Conservation (phyloP, 2,113 vertebrate genomes). For the Pseudopodoces humilis region DNA sequence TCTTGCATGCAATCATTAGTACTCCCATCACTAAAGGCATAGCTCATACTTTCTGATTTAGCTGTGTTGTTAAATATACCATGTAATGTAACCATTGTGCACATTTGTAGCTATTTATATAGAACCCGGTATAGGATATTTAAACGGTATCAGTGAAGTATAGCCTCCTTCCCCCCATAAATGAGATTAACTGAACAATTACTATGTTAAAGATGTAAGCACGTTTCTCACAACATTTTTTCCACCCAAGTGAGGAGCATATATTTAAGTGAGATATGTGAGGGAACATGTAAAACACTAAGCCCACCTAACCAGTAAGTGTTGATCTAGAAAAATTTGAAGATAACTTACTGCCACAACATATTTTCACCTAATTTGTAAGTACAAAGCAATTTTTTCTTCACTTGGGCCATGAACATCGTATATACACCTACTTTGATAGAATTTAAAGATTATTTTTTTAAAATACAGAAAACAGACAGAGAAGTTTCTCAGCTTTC, state of each 20-base stretch:
- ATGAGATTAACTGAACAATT: conserved; percentile 64
- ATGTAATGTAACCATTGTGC: conserved; percentile 66
- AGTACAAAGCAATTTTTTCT: not conserved
- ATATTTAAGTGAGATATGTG: not conserved
- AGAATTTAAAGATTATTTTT: not conserved
- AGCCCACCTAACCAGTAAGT: not conserved
- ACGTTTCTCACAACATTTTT: conserved; percentile 20
- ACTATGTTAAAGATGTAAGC: conserved; percentile 45
- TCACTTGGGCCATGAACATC: not conserved
- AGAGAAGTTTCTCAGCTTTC: not conserved
- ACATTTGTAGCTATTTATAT: conserved; percentile 60
- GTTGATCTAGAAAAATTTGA: not conserved
- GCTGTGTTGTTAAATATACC: conserved; percentile 68
- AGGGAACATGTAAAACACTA: not conserved
- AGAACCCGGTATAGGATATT: conserved; percentile 42
- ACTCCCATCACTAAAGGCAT: conserved; percentile 36
- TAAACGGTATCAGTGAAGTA: conserved; percentile 61
- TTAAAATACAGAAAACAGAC: not conserved
- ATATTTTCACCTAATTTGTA: not conserved
- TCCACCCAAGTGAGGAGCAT: conserved; percentile 4
- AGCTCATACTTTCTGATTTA: conserved; percentile 39
- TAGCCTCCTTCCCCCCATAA: conserved; percentile 33
- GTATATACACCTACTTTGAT: not conserved
- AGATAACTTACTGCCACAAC: not conserved
- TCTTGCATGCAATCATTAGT: conserved; percentile 49